Evolutionary conservation across 2,888 invertebrate genomes (phyloP).

Genomic region (Rhodophaea formosa): DNA sequence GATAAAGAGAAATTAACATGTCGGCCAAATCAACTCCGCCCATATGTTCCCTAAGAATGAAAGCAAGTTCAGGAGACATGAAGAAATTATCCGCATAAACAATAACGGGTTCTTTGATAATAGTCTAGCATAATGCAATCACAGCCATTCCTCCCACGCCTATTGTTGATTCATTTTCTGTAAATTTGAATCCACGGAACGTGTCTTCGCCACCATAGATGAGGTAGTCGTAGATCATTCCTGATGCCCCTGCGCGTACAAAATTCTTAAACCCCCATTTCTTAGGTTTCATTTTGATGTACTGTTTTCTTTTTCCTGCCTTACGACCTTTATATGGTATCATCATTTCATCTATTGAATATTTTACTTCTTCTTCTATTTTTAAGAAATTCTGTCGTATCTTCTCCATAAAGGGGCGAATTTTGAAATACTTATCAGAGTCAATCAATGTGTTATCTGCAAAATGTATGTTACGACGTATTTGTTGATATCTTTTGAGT

Average conservation of each 20-base stretch:
- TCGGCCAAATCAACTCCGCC: not conserved
- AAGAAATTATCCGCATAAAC: conserved; percentile 18
- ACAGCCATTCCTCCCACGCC: conserved; percentile 33
- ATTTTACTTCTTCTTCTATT: conserved; percentile 30
- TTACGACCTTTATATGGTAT: conserved; percentile 41
- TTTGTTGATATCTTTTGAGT: conserved; percentile 2
- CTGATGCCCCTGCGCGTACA: conserved; percentile 33
- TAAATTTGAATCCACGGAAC: conserved; percentile 27
- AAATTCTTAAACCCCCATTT: conserved; percentile 42
- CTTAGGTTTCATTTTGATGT: conserved; percentile 38
- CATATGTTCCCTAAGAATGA: conserved; percentile 15
- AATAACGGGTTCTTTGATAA: conserved; percentile 17
- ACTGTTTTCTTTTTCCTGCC: conserved; percentile 40
- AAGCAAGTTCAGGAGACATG: conserved; percentile 3
- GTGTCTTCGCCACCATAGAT: conserved; percentile 35
- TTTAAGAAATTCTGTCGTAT: conserved; percentile 22
- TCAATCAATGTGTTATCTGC: too few species aligned
- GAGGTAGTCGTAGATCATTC: conserved; percentile 38
- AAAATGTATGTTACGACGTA: conserved; percentile 15
- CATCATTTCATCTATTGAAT: conserved; percentile 41
- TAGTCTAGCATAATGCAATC: conserved; percentile 26
- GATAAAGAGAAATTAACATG: too few species aligned
- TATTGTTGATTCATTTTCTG: conserved; percentile 27
- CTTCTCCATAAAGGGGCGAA: conserved; percentile 24
- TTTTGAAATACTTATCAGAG: conserved; percentile 21